Base-by-base conservation (phyloP, 2,113 vertebrate species). In the Empidonax traillii region DNA sequence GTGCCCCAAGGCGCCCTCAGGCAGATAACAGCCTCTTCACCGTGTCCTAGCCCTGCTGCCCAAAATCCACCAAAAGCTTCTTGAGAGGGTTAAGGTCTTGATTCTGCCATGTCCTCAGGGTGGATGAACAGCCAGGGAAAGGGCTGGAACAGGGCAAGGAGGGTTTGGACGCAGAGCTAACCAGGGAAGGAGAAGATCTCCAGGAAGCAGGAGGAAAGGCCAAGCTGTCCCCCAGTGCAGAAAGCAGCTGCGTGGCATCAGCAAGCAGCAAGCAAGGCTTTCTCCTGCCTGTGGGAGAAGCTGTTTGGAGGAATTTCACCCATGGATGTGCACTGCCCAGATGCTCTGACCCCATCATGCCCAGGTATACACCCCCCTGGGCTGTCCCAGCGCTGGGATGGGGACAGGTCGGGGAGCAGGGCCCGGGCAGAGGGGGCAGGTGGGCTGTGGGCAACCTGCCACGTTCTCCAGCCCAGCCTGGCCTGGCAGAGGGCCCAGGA, bases 391-490 rank as follows among this genome's bases (percentile, higher is more conserved):
- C 3, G 21, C 10, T 6, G 4, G 16, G 22, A 31, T 22, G 62
- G 43, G 2, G 31, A 14, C 30, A 52, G 86, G n/a, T 18, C 16
- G 21, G 63, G 30, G 43, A 75, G 58, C 19, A 1, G 41, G 30
- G 52, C 35, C 30, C 1, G 0, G 55, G 68, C 63, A 49, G n/a
- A 72, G 53, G 8, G 20, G 41, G 63, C 33, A 89, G 56, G 75
- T 66, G 81, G 43, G 37, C 49, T 82, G 59, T 5, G 5, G 86
- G 76, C 86, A 69, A 31, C 44, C 28, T 55, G 88, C 74, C 85
- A 72, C 16, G 0, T 2, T 47, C 71, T 85, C 71, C 12, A 7
- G 58, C 47, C 44, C 11, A 0, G 39, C 31, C 53, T 1, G 0
- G 28, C 17, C 91, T 88, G 91, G 86, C 89, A 1, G 12, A 55